Conservation (phyloP, 2,888 invertebrate species). For the Bellardia bayeri region DNA sequence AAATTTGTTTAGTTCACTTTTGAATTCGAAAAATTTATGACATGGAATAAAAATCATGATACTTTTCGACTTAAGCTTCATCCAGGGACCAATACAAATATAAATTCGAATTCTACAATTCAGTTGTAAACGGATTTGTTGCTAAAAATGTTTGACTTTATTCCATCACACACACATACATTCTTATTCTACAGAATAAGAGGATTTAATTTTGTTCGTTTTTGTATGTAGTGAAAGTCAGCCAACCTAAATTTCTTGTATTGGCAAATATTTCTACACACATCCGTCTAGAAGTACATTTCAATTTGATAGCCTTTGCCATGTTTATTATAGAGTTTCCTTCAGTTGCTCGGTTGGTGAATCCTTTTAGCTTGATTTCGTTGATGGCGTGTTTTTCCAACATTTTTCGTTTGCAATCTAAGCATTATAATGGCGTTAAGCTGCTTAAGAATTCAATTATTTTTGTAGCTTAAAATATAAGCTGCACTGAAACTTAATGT, state of each 20-base stretch:
- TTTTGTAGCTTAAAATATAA: constrained; percentile 73
- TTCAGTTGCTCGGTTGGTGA: not conserved
- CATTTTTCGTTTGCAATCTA: constrained; percentile 59
- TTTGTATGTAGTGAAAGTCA: constrained; percentile 1
- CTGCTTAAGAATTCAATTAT: constrained; percentile 76
- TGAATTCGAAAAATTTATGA: constrained; percentile 53
- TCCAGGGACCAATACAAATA: not conserved
- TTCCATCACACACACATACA: not conserved
- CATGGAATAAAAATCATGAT: constrained; percentile 55
- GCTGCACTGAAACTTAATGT: constrained; percentile 69
- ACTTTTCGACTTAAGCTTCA: constrained; percentile 39
- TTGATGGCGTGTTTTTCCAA: constrained; percentile 23
- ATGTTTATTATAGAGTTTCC: constrained; percentile 10
- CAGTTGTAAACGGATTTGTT: too few relatives aligned
- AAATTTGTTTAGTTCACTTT: constrained; percentile 45
- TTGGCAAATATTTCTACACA: constrained; percentile 29
- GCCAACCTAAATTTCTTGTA: constrained; percentile 29
- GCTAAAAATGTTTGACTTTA: constrained; percentile 14
- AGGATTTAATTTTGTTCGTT: constrained; percentile 46
- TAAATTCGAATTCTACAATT: not conserved
- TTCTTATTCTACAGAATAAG: constrained; percentile 26
- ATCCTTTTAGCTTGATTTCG: constrained; percentile 27
- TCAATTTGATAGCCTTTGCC: constrained; percentile 60
- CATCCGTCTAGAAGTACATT: constrained; percentile 31
- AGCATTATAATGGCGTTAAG: constrained; percentile 75